Percentiles rank a stretch among this genome's conserved stretches.
Conservation (phyloP, 2,113 vertebrate species). For the Dolichallabes microphthalmus region DNA sequence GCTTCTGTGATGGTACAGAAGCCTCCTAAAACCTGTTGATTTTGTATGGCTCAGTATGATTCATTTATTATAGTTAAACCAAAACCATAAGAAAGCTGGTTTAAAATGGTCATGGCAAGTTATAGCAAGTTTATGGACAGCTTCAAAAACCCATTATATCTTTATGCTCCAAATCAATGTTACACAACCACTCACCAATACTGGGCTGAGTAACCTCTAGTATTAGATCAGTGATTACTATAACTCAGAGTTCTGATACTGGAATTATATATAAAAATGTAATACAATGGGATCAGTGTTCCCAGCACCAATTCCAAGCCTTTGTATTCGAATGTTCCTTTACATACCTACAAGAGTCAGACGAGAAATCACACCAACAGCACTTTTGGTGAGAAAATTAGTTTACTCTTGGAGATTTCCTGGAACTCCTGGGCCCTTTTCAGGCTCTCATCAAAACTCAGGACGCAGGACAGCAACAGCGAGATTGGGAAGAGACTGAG, state of each 20-base stretch:
- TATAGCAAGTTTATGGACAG: neutral
- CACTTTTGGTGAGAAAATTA: too few species aligned
- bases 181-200: conserved; percentile 29
- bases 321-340: neutral
- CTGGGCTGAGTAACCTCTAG: conserved; percentile 34
- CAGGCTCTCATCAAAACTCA: too few species aligned
- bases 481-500: too few species aligned
- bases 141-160: neutral
- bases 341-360: too few species aligned
- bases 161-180: conserved; percentile 4
- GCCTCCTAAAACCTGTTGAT: conserved; percentile 6
- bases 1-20: neutral
- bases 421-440: too few species aligned
- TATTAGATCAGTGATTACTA: neutral
- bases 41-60: conserved; percentile 23
- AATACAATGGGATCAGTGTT: neutral
- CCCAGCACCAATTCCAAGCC: neutral
- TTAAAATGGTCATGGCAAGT: neutral
- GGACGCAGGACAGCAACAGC: too few species aligned
- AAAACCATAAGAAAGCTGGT: conserved; percentile 9
- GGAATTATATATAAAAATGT: neutral
- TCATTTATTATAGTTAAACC: conserved; percentile 34
- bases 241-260: neutral
- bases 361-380: too few species aligned
- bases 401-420: too few species aligned